These are phyloP conservation scores for Eurosta solidaginis DNA, from an alignment of 1,140 invertebrate species.

Conservation along the genomic window DNA sequence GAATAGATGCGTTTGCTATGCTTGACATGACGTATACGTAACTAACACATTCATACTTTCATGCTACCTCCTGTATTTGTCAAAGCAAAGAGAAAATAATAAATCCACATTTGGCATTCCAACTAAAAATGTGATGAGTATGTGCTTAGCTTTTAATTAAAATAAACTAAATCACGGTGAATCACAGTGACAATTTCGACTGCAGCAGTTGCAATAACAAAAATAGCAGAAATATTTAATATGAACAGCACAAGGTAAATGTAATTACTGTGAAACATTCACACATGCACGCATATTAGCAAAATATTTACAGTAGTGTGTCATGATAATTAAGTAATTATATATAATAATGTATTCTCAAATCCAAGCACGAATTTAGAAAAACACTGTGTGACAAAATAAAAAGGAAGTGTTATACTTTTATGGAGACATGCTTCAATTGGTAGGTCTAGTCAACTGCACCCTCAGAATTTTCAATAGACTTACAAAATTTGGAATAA, in stretches of 20 bases:
- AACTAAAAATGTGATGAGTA: not conserved
- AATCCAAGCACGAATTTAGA: no score
- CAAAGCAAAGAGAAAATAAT: not conserved
- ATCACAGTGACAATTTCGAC: not conserved
- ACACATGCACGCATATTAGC: not conserved
- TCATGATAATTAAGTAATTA: not conserved
- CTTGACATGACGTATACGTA: not conserved
- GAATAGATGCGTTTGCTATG: not conserved
- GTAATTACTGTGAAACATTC: not conserved
- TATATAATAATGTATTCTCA: no score
- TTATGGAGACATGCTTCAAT: no score
- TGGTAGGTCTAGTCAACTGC: no score
- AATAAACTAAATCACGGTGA: constrained; percentile 6
- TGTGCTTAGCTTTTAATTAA: constrained; percentile 26
- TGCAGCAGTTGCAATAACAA: not conserved
- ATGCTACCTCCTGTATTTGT: no score
- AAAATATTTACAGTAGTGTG: not conserved
- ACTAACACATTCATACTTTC: no score
- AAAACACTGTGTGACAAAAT: no score
- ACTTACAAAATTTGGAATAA: no score
- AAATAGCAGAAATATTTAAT: not conserved
- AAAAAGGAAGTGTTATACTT: no score
- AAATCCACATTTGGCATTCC: not conserved
- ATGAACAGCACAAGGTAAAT: constrained; percentile 5
- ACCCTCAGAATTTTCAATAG: no score